Conservation (phyloP, 2,888 invertebrate species). For the Acleris holmiana region DNA sequence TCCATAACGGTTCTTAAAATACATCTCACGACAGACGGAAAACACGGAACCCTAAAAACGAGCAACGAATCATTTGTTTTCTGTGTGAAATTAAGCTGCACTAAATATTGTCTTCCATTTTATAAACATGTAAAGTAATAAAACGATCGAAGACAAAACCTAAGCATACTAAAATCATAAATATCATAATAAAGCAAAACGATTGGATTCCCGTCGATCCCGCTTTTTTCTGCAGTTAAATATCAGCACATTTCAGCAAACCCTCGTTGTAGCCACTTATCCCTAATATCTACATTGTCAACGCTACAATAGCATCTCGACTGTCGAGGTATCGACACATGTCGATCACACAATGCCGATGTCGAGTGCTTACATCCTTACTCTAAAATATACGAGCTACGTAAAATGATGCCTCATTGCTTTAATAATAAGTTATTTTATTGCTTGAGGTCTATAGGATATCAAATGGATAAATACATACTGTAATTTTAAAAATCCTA, state of each 20-base stretch:
- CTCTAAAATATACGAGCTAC: background rate
- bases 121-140: no score
- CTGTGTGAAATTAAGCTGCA: no score
- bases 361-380: constrained; percentile 63
- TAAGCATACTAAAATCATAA: background rate
- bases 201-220: constrained; percentile 24
- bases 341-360: constrained; percentile 68
- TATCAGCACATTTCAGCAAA: constrained; percentile 33
- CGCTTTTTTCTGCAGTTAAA: constrained; percentile 21
- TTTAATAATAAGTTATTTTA: constrained; percentile 30
- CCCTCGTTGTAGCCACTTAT: constrained; percentile 35
- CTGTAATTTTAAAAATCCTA: background rate
- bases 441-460: constrained; percentile 41
- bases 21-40: no score
- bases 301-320: constrained; percentile 49
- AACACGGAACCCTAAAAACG: no score
- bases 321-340: constrained; percentile 73
- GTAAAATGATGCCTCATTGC: constrained; percentile 17
- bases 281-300: constrained; percentile 39
- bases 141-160: background rate
- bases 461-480: constrained; percentile 10
- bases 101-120: no score
- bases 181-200: constrained; percentile 6
- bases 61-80: no score
- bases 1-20: no score